Evolutionary conservation across 1,140 invertebrate species (phyloP), one percentile per base, ranked within the genome.

Genomic region (Oncopodura yosiiana): DNA sequence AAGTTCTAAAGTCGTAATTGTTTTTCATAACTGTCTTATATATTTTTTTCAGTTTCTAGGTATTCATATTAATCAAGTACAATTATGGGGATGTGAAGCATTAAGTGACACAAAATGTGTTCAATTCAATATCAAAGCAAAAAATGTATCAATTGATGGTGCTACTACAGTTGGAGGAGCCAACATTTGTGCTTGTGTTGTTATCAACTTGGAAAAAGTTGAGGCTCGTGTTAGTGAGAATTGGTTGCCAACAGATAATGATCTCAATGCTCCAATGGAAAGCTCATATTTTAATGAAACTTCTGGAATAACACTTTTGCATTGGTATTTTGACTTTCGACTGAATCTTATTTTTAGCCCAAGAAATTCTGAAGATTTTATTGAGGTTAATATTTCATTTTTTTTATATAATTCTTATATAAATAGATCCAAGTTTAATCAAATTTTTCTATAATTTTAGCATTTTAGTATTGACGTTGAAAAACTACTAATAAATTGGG

Each of bases 321-420:
- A 61, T n/a, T 58, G 45, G 44, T 37, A 41, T 42, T 64, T 64
- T 53, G 62, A 61, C 32, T 58, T 64, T 44, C 46, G 62, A 37
- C 44, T 64, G 1, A 61, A 61, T 49, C 12, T 64, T 16, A 58
- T 64, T 18, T 64, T 64, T 27, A 58, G 58, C 16, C 58, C 62
- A 3, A 49, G 51, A 41, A 60, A 61, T 52, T 64, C 62, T 4
- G 62, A 56, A 6, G 62, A 64, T 9, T 64, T 64, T 53, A 60
- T 64, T 3, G 62, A 64, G 36, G 62, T 64, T 23, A 56, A 5
- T 43, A 18, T 16, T 49, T 3, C 14, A 5, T 39, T 37, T 3
- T 30, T 36, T 44, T 23, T 2, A 36, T 37, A 36, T 4, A 16
- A 38, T 21, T 2, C 8, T 27, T 37, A 4, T 27, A 23, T 12